These are phyloP conservation scores for Drosophila asahinai DNA, from an alignment of 1,140 invertebrate species.

Conservation along the genomic window DNA sequence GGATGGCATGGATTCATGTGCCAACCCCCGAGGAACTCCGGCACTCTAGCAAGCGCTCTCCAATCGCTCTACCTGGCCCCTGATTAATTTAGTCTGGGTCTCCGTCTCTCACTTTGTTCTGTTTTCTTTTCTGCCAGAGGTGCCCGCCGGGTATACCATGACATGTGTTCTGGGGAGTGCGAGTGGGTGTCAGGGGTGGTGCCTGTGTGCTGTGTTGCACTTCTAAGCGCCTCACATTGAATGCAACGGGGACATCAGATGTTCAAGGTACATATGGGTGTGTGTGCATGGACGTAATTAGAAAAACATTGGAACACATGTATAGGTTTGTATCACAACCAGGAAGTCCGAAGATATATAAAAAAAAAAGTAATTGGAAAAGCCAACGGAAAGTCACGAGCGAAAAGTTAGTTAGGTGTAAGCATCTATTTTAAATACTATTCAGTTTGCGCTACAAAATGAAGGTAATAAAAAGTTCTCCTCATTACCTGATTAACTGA, in stretches of 20 bases:
- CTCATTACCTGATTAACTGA: too few relatives aligned
- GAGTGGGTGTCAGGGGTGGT: constrained; percentile 10
- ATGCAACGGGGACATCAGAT: constrained; percentile 45
- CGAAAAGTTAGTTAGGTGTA: constrained; percentile 6
- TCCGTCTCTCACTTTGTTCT: constrained; percentile 46
- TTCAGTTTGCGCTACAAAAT: background rate
- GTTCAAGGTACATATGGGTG: constrained; percentile 6
- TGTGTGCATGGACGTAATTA: constrained; percentile 34
- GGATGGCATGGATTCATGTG: constrained; percentile 23
- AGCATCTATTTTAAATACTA: background rate
- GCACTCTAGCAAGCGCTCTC: constrained; percentile 19
- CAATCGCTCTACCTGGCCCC: constrained; percentile 38
- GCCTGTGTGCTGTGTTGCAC: constrained; percentile 15
- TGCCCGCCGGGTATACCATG: constrained; percentile 34
- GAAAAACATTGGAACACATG: constrained; percentile 29
- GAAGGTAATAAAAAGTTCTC: too few relatives aligned
- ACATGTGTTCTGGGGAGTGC: constrained; percentile 35
- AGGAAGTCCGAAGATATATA: constrained; percentile 23
- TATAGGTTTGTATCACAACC: constrained; percentile 8
- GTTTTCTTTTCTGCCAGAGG: constrained; percentile 38
- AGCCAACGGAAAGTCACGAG: constrained; percentile 9
- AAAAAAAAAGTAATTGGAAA: constrained; percentile 25
- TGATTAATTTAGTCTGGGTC: constrained; percentile 51
- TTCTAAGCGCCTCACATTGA: constrained; percentile 48
- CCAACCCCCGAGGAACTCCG: constrained; percentile 37